A percentile compares a stretch with the other conserved stretches of the same genome.
phyloP scores from a whole-genome alignment of 2,888 invertebrate genomes.

The Meteorus cinctellus region DNA sequence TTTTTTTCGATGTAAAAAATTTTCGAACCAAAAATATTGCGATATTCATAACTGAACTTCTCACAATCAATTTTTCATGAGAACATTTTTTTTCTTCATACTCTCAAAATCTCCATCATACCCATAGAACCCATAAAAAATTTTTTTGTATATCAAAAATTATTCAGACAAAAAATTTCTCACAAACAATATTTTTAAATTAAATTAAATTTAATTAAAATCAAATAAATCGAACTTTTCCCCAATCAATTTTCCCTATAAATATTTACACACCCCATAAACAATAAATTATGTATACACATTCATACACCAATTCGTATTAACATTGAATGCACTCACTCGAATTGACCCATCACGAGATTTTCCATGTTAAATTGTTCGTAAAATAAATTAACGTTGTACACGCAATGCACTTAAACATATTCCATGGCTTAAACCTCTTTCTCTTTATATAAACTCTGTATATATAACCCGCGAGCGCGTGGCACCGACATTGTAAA shows the following conservation, averaged over 20 bases:
- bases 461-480: slow-evolving; percentile 17
- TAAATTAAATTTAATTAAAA: too few relatives aligned
- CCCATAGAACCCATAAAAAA: too few relatives aligned
- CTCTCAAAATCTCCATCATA: too few relatives aligned
- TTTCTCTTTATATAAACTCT: slow-evolving; percentile 33
- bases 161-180: too few relatives aligned
- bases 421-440: slow-evolving; percentile 62
- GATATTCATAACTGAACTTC: too few relatives aligned
- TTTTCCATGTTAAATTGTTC: slow-evolving; percentile 63
- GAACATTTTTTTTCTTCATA: too few relatives aligned
- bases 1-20: too few relatives aligned
- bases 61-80: too few relatives aligned
- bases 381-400: slow-evolving; percentile 68
- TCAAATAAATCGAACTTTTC: not conserved
- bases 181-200: too few relatives aligned
- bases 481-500: slow-evolving; percentile 55
- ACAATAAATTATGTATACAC: not conserved
- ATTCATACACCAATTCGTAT: not conserved
- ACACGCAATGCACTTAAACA: slow-evolving; percentile 69
- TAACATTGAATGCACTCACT: slow-evolving; percentile 12
- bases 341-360: slow-evolving; percentile 60
- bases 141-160: too few relatives aligned
- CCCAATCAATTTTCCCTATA: not conserved
- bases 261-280: not conserved
- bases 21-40: too few relatives aligned